Percentiles rank a stretch among this genome's conserved stretches.
Conservation (phyloP, 1,140 invertebrate species). For the Pemphigus obesinymphae region DNA sequence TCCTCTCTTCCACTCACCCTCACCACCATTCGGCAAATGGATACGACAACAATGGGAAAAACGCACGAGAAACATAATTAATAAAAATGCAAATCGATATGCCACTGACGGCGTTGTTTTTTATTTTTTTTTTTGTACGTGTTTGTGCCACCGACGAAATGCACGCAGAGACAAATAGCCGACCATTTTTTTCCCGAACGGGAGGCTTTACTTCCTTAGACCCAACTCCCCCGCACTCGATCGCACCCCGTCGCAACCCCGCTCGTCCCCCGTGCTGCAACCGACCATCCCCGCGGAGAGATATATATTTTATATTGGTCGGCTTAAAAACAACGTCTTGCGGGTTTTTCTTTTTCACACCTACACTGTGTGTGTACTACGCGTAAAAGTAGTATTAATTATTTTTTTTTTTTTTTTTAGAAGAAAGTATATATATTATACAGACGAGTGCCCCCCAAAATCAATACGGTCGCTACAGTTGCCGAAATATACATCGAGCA, state of each 20-base stretch:
- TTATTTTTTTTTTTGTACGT: not conserved
- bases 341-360: slow-evolving; percentile 11
- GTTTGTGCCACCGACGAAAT: not conserved
- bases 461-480: not conserved
- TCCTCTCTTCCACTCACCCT: not conserved
- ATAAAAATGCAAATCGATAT: slow-evolving; percentile 40
- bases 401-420: not conserved
- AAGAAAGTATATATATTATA: no score
- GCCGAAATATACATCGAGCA: not conserved
- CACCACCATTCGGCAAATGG: not conserved
- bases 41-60: slow-evolving; percentile 15
- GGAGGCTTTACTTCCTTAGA: not conserved
- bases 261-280: not conserved
- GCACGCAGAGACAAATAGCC: slow-evolving; percentile 32
- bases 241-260: not conserved
- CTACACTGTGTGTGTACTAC: not conserved
- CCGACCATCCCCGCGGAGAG: no score
- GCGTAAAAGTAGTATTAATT: not conserved
- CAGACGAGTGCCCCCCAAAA: not conserved
- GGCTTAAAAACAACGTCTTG: slow-evolving; percentile 29
- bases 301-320: slow-evolving; percentile 22
- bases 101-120: not conserved
- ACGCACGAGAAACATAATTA: slow-evolving; percentile 31
- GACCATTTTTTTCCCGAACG: not conserved
- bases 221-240: not conserved